Percentiles rank a stretch among this genome's conserved stretches.
phyloP scores from a whole-genome alignment of 2,888 invertebrate species.

The Aplocera efformata region DNA sequence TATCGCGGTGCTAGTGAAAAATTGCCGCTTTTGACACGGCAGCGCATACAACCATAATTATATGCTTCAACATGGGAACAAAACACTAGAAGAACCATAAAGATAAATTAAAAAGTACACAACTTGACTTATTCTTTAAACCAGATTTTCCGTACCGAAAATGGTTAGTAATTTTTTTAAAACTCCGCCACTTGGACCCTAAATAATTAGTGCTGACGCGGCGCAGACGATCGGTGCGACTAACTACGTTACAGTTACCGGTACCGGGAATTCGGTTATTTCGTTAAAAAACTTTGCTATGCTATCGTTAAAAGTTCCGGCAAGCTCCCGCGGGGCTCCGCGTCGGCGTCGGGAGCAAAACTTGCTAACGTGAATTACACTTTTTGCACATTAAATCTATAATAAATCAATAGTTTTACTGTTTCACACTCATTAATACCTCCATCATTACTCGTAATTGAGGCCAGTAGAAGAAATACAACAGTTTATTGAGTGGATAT shows the following conservation, averaged over 20 bases:
- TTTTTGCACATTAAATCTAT: conserved; percentile 5
- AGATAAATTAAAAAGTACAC: no score
- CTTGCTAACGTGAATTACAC: conserved; percentile 16
- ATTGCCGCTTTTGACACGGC: conserved; percentile 41
- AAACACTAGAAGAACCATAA: background rate
- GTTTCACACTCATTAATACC: no score
- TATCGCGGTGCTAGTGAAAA: conserved; percentile 45
- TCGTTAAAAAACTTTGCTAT: conserved; percentile 72
- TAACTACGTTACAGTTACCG: conserved; percentile 33
- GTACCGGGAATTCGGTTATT: conserved; percentile 73
- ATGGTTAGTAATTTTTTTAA: conserved; percentile 11
- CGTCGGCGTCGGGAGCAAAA: conserved; percentile 22
- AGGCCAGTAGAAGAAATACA: conserved; percentile 4
- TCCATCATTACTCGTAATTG: background rate
- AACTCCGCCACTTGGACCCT: conserved; percentile 26
- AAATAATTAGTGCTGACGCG: conserved; percentile 25
- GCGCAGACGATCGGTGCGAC: conserved; percentile 27
- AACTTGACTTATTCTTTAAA: no score
- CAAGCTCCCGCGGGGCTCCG: conserved; percentile 58
- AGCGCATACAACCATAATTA: conserved; percentile 5
- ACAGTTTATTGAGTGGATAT: conserved; percentile 4
- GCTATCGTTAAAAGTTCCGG: conserved; percentile 76
- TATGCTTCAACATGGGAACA: no score
- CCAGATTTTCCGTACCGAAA: conserved; percentile 4
- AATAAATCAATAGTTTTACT: conserved; percentile 11